Evolutionary conservation across 2,113 vertebrate species (phyloP).

Genomic region (Ploceus nigricollis): DNA sequence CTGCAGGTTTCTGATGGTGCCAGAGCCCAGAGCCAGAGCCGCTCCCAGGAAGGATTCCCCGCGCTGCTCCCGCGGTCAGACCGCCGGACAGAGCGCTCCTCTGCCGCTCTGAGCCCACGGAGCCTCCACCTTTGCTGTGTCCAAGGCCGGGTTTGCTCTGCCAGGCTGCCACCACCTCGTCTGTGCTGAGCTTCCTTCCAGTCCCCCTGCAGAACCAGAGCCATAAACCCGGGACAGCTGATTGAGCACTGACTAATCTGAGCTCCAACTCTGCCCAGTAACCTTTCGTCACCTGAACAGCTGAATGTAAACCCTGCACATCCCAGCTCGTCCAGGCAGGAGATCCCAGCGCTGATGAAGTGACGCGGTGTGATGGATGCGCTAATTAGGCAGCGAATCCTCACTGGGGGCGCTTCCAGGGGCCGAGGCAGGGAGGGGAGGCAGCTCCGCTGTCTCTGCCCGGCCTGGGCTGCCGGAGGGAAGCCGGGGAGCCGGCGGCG

Average conservation of each 20-base stretch:
- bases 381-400: accelerated
- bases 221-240: accelerated
- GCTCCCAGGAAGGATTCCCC: accelerated
- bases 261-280: neutral
- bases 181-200: accelerated
- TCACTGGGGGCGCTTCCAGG: accelerated
- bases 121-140: accelerated
- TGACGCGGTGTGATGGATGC: accelerated
- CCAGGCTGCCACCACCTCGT: accelerated
- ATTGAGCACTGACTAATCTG: accelerated
- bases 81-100: neutral
- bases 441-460: accelerated
- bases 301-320: accelerated
- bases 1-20: neutral
- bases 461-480: neutral
- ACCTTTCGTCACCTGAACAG: accelerated
- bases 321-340: accelerated
- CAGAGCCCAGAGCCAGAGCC: accelerated
- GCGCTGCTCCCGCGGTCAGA: accelerated
- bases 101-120: accelerated
- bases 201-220: accelerated
- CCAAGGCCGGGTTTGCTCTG: neutral
- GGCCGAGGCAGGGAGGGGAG: neutral
- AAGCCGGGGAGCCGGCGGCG: neutral
- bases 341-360: accelerated